These are phyloP conservation scores for Sericinus montela DNA, from an alignment of 2,888 invertebrate species.

Conservation along the genomic window DNA sequence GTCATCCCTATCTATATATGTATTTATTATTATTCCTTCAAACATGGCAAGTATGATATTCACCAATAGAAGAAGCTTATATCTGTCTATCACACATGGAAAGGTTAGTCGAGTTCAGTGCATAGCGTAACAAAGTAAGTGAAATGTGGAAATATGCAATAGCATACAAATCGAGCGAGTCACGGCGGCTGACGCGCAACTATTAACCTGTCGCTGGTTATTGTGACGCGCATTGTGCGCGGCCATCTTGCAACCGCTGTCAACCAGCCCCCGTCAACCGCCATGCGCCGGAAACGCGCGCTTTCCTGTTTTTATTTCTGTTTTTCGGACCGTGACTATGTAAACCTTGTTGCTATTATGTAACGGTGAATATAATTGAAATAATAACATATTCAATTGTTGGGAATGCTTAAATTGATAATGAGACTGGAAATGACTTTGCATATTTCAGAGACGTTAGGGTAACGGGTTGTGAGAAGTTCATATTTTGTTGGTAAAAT, in stretches of 20 bases:
- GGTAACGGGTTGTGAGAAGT: too few species aligned
- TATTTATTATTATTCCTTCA: too few species aligned
- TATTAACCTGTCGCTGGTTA: conserved; percentile 5
- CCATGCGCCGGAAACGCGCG: conserved; percentile 3
- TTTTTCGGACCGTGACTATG: conserved; percentile 13
- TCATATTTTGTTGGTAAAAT: too few species aligned
- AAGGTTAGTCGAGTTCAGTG: background rate
- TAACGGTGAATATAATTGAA: conserved; percentile 10
- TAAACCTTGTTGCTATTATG: conserved; percentile 8
- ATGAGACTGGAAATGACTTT: too few species aligned
- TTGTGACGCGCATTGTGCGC: background rate
- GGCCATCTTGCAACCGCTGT: conserved; percentile 2
- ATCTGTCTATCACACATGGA: too few species aligned
- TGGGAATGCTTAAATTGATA: too few species aligned
- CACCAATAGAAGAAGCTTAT: too few species aligned
- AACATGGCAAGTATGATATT: too few species aligned
- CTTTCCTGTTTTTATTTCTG: conserved; percentile 6
- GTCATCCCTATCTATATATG: too few species aligned
- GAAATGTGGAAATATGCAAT: background rate
- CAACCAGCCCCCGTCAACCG: background rate
- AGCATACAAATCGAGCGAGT: background rate
- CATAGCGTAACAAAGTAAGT: background rate
- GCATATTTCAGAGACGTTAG: too few species aligned
- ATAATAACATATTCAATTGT: conserved; percentile 4
- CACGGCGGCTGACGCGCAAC: background rate